phyloP scores from a whole-genome alignment of 64 coral and sea anemone species.

The Astreopora myriophthalma region DNA sequence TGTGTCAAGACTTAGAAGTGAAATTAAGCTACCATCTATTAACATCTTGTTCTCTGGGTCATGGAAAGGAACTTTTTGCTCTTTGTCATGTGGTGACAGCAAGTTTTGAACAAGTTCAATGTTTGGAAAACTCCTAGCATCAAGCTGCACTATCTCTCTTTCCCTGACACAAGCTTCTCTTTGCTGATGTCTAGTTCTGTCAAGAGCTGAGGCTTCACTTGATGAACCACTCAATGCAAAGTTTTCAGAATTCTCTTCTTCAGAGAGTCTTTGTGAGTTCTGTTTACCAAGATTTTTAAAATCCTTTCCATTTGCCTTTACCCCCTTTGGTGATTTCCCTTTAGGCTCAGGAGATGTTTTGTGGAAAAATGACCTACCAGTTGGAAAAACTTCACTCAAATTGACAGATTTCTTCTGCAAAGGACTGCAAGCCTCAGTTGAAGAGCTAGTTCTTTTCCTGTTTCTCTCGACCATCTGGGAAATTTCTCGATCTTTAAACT shows the following conservation, averaged over 20 bases:
- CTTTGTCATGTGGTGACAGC: conserved; percentile 2
- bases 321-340: not conserved
- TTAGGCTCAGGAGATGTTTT: conserved; percentile 44
- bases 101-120: conserved; percentile 44
- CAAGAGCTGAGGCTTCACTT: not conserved
- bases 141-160: not conserved
- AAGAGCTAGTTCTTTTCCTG: conserved; percentile 52
- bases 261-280: conserved; percentile 18
- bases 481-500: conserved; percentile 91
- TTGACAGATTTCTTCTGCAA: conserved; percentile 51
- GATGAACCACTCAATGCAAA: not conserved
- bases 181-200: not conserved
- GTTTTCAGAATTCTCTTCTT: conserved; percentile 12
- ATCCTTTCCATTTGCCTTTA: not conserved
- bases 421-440: conserved; percentile 20
- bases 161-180: not conserved
- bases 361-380: conserved; percentile 83
- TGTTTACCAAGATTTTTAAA: not conserved
- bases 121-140: not conserved
- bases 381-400: conserved; percentile 64
- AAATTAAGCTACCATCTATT: not conserved
- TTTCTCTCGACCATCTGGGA: conserved; percentile 68
- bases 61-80: not conserved
- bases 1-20: not conserved
- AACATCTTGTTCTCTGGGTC: not conserved